These are phyloP conservation scores for Dascyllus trimaculatus DNA, from an alignment of 2,113 vertebrate species.

Conservation along the genomic window DNA sequence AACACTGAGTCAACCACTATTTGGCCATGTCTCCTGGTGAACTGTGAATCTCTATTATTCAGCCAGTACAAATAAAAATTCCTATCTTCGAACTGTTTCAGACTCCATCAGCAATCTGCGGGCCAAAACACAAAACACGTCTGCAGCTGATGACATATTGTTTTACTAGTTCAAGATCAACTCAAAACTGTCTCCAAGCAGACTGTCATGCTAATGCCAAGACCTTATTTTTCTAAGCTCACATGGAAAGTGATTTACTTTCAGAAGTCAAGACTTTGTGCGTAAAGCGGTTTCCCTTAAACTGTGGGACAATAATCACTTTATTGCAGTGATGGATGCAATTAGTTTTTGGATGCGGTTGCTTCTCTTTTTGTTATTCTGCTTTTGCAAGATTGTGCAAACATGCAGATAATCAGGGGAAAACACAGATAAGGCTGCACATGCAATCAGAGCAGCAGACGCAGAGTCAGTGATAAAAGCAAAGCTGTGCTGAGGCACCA, in stretches of 20 bases:
- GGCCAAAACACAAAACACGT: conserved; percentile 56
- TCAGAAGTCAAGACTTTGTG: conserved; percentile 34
- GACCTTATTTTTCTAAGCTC: conserved; percentile 45
- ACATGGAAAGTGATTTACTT: conserved; percentile 63
- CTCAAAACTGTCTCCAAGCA: conserved; percentile 55
- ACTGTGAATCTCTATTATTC: conserved; percentile 27
- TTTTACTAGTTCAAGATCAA: conserved; percentile 65
- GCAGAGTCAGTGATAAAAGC: conserved; percentile 65
- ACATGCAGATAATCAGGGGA: conserved; percentile 54
- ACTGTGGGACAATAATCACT: conserved; percentile 50
- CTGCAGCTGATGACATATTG: conserved; percentile 54
- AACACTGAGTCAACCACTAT: neutral
- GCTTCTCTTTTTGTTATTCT: conserved; percentile 26
- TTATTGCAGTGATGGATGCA: conserved; percentile 55
- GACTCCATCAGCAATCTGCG: conserved; percentile 43
- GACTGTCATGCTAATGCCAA: conserved; percentile 55
- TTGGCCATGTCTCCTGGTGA: conserved; percentile 21
- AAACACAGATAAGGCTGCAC: conserved; percentile 61
- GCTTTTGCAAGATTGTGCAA: conserved; percentile 52
- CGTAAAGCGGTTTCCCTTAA: conserved; percentile 44
- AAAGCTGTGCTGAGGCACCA: conserved; percentile 39
- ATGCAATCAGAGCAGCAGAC: conserved; percentile 63
- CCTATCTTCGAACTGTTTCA: conserved; percentile 43
- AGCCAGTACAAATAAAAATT: conserved; percentile 55
- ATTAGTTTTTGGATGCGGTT: conserved; percentile 59